phyloP scores from a whole-genome alignment of 1,140 invertebrate species.

The Drosophila pruinosa region DNA sequence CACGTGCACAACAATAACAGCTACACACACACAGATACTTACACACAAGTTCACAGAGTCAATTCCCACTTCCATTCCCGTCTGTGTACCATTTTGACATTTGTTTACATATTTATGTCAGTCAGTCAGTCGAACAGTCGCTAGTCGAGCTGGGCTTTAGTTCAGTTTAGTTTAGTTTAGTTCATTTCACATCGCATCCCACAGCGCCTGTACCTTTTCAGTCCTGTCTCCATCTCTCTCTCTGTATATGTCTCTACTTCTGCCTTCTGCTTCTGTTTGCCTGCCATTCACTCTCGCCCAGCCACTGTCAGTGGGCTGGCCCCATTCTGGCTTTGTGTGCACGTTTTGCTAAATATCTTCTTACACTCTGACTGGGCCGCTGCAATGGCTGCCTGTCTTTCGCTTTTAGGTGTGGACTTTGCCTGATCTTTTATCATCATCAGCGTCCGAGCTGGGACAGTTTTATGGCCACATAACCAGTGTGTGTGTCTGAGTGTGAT shows the following conservation, averaged over 20 bases:
- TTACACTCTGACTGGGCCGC: background rate
- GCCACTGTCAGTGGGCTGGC: conserved; percentile 41
- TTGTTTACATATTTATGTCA: conserved; percentile 82
- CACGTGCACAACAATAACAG: conserved; percentile 72
- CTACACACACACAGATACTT: conserved; percentile 5
- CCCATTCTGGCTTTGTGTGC: conserved; percentile 33
- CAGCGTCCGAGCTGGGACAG: conserved; percentile 64
- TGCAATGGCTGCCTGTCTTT: conserved; percentile 33
- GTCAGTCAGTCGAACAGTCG: conserved; percentile 71
- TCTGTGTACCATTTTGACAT: conserved; percentile 70
- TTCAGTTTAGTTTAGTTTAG: conserved; percentile 52
- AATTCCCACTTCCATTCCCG: conserved; percentile 39
- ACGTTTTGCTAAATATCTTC: conserved; percentile 10
- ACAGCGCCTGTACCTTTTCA: conserved; percentile 4
- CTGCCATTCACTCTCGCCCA: conserved; percentile 68
- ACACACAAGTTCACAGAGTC: conserved; percentile 18
- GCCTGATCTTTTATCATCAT: conserved; percentile 77
- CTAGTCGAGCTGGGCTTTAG: conserved; percentile 30
- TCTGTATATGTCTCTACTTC: background rate
- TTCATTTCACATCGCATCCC: conserved; percentile 47
- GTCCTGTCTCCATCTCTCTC: background rate
- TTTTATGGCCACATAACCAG: conserved; percentile 45
- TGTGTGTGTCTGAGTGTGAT: too few relatives aligned
- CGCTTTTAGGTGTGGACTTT: conserved; percentile 59
- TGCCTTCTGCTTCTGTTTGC: conserved; percentile 45